These are phyloP conservation scores for Spondyliosoma cantharus DNA, from an alignment of 2,797 vertebrate species.

Conservation along the genomic window DNA sequence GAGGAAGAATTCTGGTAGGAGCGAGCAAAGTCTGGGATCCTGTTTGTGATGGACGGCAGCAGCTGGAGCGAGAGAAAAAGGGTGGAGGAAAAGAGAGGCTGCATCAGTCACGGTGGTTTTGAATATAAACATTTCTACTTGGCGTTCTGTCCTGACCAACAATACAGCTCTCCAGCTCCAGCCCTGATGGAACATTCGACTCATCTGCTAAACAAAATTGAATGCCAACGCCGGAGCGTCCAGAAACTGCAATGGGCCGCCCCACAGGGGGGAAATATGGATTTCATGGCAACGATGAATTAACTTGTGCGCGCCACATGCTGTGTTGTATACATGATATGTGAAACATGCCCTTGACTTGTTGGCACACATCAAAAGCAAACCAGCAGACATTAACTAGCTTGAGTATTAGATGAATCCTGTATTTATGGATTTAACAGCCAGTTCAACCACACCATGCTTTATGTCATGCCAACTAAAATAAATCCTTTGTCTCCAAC, in stretches of 20 bases:
- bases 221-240: conserved; percentile 43
- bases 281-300: conserved; percentile 46
- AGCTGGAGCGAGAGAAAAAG: conserved; percentile 65
- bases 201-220: conserved; percentile 65
- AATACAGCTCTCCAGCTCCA: conserved; percentile 24
- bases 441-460: background rate
- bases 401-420: background rate
- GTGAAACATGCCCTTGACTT: conserved; percentile 52
- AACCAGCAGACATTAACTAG: conserved; percentile 16
- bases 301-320: conserved; percentile 65
- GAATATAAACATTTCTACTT: conserved; percentile 70
- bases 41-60: conserved; percentile 72
- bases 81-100: conserved; percentile 39
- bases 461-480: conserved; percentile 8
- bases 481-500: conserved; percentile 31
- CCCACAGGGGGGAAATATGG: conserved; percentile 55
- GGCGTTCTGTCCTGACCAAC: conserved; percentile 56
- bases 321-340: conserved; percentile 38
- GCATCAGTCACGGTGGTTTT: conserved; percentile 76
- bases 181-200: conserved; percentile 58
- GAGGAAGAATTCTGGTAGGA: conserved; percentile 52
- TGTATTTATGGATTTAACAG: conserved; percentile 1
- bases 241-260: conserved; percentile 22
- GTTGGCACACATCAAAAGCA: conserved; percentile 35
- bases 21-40: conserved; percentile 54